Conservation (phyloP, 2,797 vertebrate genomes). For the Syngnathus acus region DNA sequence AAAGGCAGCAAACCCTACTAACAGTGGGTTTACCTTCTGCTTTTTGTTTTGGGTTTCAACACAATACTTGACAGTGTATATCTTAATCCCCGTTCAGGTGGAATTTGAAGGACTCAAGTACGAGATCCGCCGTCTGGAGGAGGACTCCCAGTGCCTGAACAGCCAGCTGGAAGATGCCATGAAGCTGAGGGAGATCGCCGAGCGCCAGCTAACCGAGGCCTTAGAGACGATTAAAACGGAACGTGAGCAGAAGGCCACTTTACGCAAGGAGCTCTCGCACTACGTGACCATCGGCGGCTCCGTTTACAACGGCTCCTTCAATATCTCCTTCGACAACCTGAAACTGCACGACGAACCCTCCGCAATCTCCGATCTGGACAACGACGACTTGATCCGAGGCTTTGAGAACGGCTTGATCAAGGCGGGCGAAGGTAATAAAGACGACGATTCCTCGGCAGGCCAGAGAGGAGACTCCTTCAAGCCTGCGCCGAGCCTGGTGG, state of each 20-base stretch:
- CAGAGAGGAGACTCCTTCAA: constrained; percentile 77
- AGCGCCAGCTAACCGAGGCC: constrained; percentile 89
- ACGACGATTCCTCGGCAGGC: constrained; percentile 69
- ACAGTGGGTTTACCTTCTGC: background rate
- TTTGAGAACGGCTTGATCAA: constrained; percentile 84
- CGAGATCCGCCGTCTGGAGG: constrained; percentile 91
- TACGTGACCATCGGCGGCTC: constrained; percentile 93
- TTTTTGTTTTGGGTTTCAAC: background rate
- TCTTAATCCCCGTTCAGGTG: constrained; percentile 68
- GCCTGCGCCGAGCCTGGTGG: constrained; percentile 90
- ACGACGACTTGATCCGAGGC: constrained; percentile 82
- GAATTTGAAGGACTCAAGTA: constrained; percentile 97
- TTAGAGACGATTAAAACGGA: constrained; percentile 93
- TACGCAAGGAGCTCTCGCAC: constrained; percentile 93
- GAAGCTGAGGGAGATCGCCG: constrained; percentile 88
- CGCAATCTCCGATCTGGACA: constrained; percentile 71
- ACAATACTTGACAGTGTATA: background rate
- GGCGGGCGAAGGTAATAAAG: constrained; percentile 58
- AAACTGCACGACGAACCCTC: constrained; percentile 74
- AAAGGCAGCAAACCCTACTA: background rate
- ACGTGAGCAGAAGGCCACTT: constrained; percentile 88
- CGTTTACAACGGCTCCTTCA: constrained; percentile 81
- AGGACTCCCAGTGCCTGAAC: constrained; percentile 88
- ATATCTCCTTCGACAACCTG: constrained; percentile 71
- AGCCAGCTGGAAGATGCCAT: constrained; percentile 91